Evolutionary conservation across 2,888 invertebrate genomes (phyloP), one percentile per base, ranked within the genome.

Genomic region (Schrankia costaestrigalis): DNA sequence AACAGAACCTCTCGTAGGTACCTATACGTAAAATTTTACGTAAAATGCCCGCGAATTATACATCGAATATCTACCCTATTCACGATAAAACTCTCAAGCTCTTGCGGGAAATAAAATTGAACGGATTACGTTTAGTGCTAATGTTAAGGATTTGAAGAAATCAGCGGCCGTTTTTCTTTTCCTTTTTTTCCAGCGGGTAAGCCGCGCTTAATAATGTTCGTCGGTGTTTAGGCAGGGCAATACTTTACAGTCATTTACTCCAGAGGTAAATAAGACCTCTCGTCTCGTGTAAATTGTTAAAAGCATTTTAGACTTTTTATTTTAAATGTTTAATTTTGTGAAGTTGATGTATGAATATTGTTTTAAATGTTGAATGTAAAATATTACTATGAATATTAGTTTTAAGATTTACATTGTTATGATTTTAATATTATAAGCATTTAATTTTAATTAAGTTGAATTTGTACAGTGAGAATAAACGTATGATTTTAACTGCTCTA

Each of bases 191-290:
- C 35, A 26, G 25, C 36, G 34, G 32, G 35, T 55, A 54, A 49
- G 43, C 45, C 29, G 7, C 29, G 46, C 46, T 47, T 43, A 46
- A 46, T 44, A 50, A 54, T 32, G 39, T 40, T 53, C 39, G 38
- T 53, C 39, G 44, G 41, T 54, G 45, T 52, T 59, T 53, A 49
- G 41, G 38, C 42, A 17, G 37, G 42, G 51, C 31, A 49, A 57
- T 58, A 60, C 41, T 59, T 61, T 50, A 51, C 54, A 47, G 50
- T 46, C 41, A 53, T 65, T 62, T 63, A 56, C 63, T 59, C 42
- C 38, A 27, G 31, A 50, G 45, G 49, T 57, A 56, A 56, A 49
- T 48, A 48, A 48, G 48, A 47, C 26, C 42, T 47, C 33, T 46
- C 35, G 38, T 50, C 45, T 47, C 46, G 43, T 41, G 28, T 35